A percentile compares a stretch with the other conserved stretches of the same genome.
phyloP scores from a whole-genome alignment of 2,888 invertebrate species.

The Acrobasis repandana region DNA sequence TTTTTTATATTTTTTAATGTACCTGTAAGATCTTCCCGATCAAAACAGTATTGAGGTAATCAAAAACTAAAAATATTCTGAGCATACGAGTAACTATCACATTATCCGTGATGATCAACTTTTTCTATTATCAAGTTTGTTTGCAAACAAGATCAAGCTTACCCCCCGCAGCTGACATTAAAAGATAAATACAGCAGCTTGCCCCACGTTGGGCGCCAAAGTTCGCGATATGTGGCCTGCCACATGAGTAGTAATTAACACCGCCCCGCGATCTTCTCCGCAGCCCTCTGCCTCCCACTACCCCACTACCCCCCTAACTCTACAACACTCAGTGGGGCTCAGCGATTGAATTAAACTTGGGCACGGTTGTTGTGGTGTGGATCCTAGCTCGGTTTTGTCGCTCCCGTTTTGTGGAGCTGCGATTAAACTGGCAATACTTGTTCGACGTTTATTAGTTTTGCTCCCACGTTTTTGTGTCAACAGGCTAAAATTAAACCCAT shows the following conservation, averaged over 20 bases:
- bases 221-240: constrained; percentile 78
- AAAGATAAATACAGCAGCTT: constrained; percentile 69
- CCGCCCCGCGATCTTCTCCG: constrained; percentile 55
- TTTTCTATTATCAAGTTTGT: constrained; percentile 53
- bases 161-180: constrained; percentile 59
- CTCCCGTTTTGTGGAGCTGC: constrained; percentile 73
- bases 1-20: no score
- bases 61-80: not conserved
- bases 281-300: constrained; percentile 32
- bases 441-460: constrained; percentile 72
- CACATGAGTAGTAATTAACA: constrained; percentile 81
- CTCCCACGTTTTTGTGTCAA: constrained; percentile 34
- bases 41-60: no score
- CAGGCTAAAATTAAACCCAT: constrained; percentile 21
- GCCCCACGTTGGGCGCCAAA: constrained; percentile 71
- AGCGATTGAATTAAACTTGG: constrained; percentile 82
- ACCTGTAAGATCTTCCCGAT: not conserved
- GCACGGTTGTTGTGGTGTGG: constrained; percentile 77
- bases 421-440: constrained; percentile 77
- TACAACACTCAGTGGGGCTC: constrained; percentile 62
- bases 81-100: constrained; percentile 16
- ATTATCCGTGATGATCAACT: constrained; percentile 31
- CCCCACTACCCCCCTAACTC: constrained; percentile 32
- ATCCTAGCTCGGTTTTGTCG: constrained; percentile 76
- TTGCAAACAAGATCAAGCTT: constrained; percentile 53